Evolutionary conservation across 2,888 invertebrate species (phyloP).

Genomic region (Drosophila limbata): DNA sequence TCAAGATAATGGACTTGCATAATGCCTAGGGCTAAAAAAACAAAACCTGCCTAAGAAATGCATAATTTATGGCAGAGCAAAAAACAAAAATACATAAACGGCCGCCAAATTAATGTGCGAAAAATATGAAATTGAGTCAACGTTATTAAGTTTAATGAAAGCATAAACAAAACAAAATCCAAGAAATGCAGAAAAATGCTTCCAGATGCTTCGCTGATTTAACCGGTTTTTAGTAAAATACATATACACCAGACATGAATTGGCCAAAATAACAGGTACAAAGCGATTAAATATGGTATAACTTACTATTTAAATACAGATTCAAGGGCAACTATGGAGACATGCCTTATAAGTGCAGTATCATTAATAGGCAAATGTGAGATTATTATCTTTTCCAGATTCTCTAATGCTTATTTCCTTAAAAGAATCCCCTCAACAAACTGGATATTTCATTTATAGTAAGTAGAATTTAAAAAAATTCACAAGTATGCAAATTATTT

Average conservation of each 20-base stretch:
- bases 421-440: neutral
- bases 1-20: slow-evolving; percentile 45
- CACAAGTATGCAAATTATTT: no score
- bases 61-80: slow-evolving; percentile 39
- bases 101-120: slow-evolving; percentile 65
- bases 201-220: slow-evolving; percentile 41
- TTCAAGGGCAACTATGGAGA: slow-evolving; percentile 12
- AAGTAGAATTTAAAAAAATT: no score
- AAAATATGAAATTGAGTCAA: slow-evolving; percentile 58
- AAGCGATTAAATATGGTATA: slow-evolving; percentile 6
- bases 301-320: neutral
- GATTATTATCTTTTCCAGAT: neutral
- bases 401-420: neutral
- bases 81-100: slow-evolving; percentile 8
- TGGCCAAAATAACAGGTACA: slow-evolving; percentile 15
- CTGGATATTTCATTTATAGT: no score
- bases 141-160: slow-evolving; percentile 40
- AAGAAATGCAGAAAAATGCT: slow-evolving; percentile 24
- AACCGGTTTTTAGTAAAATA: slow-evolving; percentile 35
- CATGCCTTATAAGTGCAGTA: slow-evolving; percentile 4
- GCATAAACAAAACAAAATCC: slow-evolving; percentile 37
- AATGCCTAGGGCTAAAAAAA: slow-evolving; percentile 38
- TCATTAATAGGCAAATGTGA: neutral
- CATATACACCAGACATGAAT: slow-evolving; percentile 7
- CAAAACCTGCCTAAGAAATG: slow-evolving; percentile 33